Evolutionary conservation across 1,140 invertebrate genomes (phyloP).

Genomic region (Drosophila ironensis): DNA sequence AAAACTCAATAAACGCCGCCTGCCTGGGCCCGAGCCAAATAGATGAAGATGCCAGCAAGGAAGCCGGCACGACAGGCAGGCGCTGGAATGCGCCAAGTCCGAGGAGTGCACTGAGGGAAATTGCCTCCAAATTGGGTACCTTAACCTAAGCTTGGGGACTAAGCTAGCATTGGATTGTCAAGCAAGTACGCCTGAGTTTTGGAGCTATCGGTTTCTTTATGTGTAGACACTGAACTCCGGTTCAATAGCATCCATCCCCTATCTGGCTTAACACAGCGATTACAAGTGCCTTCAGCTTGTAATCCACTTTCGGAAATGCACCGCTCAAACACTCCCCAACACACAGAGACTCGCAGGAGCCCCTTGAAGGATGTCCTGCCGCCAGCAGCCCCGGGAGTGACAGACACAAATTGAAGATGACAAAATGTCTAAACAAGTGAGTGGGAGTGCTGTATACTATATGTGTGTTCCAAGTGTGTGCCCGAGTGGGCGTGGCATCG

Average conservation of each 20-base stretch:
- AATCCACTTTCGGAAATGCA: conserved; percentile 80
- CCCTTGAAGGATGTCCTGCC: conserved; percentile 10
- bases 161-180: neutral
- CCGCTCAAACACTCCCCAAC: conserved; percentile 22
- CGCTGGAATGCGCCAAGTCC: conserved; percentile 21
- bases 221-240: conserved; percentile 8
- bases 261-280: conserved; percentile 75
- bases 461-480: conserved; percentile 3
- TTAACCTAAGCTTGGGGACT: neutral
- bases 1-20: conserved; percentile 76
- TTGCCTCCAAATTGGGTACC: neutral
- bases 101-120: neutral
- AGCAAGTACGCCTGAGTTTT: no score
- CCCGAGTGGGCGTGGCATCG: conserved; percentile 22
- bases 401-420: conserved; percentile 81
- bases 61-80: conserved; percentile 10
- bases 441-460: conserved; percentile 22
- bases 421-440: conserved; percentile 79
- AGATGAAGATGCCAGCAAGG: conserved; percentile 65
- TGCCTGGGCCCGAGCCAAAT: conserved; percentile 31
- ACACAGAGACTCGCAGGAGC: neutral
- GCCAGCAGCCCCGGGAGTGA: conserved; percentile 56
- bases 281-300: conserved; percentile 79
- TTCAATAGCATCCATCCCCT: conserved; percentile 56
- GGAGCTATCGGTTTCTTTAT: neutral